Conservation (phyloP, 2,888 invertebrate species). For the Philopedon plagiatum region DNA sequence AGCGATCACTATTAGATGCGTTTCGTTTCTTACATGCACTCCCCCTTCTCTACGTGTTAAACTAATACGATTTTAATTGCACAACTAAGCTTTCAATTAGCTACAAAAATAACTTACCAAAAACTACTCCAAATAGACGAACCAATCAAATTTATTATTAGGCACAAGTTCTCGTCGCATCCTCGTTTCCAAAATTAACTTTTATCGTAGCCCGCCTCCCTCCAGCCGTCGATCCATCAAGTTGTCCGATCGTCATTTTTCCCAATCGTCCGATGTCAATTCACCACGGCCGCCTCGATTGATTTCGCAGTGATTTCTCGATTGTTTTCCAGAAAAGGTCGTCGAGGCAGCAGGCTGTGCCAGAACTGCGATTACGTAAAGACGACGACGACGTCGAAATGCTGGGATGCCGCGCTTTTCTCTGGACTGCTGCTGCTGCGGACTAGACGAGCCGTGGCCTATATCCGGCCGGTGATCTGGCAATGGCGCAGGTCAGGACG, state of each 20-base stretch:
- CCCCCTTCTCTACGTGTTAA: not conserved
- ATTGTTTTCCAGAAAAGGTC: conserved; percentile 21
- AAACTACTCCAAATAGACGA: conserved; percentile 31
- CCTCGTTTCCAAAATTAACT: conserved; percentile 17
- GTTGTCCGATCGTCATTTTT: conserved; percentile 43
- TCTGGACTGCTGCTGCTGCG: conserved; percentile 21
- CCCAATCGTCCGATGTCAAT: conserved; percentile 23
- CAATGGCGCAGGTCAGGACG: conserved; percentile 43
- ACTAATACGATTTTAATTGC: not conserved
- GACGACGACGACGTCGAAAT: conserved; percentile 30
- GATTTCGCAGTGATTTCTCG: conserved; percentile 27
- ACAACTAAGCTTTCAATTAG: conserved; percentile 27
- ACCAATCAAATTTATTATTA: conserved; percentile 43
- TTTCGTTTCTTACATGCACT: not conserved
- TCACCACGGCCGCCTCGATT: conserved; percentile 35
- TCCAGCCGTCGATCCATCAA: conserved; percentile 17
- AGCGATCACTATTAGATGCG: not conserved
- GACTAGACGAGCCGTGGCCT: conserved; percentile 41
- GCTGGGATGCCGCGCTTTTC: conserved; percentile 33
- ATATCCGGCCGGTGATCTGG: conserved; percentile 26
- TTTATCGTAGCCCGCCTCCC: conserved; percentile 31
- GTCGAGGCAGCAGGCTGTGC: conserved; percentile 15
- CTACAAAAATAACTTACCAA: conserved; percentile 41
- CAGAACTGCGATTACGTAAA: conserved; percentile 29
- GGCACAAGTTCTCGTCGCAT: conserved; percentile 27